Base-by-base conservation (phyloP, 2,888 invertebrate genomes). In the Lochmaea crataegi region DNA sequence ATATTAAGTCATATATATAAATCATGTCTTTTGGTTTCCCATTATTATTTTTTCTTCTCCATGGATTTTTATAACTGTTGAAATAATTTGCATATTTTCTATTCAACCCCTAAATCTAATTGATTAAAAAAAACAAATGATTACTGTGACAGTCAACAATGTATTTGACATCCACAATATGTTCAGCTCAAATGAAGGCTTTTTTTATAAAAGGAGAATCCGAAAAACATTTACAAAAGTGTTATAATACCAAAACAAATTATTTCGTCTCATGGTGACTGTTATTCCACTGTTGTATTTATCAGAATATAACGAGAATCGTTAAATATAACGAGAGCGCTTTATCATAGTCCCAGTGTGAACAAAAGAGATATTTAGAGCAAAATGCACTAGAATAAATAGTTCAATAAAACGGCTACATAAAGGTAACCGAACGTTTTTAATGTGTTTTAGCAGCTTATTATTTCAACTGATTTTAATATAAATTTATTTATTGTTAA, bases 381-480 rank as follows among this genome's bases (percentile, higher is more conserved):
- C 51, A 51, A n/a, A 51, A 51, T 51, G 51, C 51, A n/a, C n/a
- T 16, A 51, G n/a, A 51, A 51, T 51, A 51, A 51, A 51, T 51
- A 51, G n/a, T 51, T 51, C 51, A n/a, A 51, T 51, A 51, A 51
- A 51, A 51, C 7, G n/a, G n/a, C 7, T 51, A n/a, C 14, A 14
- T 5, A 51, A n/a, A 51, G n/a, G 51, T n/a, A 7, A 51, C 0
- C 12, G 51, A 51, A n/a, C 14, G 51, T n/a, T 51, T 42, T 51
- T 51, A n/a, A 51, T 51, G n/a, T 51, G 6, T 16, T 6, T 51
- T n/a, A 51, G 51, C n/a, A n/a, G 14, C n/a, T 14, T 51, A 14
- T 51, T 16, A 51, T 51, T 51, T 16, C 2, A 14, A n/a, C n/a
- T 7, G 51, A 51, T 7, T n/a, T 51, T 51, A 51, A 14, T 51